phyloP scores from a whole-genome alignment of 2,888 invertebrate species.

The Megalurothrips usitatus region DNA sequence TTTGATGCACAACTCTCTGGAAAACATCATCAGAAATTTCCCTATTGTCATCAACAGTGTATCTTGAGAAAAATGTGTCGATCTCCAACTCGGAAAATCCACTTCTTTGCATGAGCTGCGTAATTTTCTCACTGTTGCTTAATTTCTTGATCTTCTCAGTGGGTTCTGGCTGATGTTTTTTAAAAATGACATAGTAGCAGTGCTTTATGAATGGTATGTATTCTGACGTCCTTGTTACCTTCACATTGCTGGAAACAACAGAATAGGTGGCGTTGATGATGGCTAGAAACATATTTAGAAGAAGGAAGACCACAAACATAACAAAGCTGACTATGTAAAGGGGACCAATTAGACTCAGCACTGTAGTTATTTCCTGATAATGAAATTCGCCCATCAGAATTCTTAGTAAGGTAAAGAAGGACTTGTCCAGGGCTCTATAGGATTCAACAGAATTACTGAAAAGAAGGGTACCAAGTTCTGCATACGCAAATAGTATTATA shows the following conservation, averaged over 20 bases:
- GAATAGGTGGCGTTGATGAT: slow-evolving; percentile 6
- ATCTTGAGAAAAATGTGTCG: neutral
- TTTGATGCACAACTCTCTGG: slow-evolving; percentile 4
- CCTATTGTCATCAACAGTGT: neutral
- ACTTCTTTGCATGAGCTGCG: neutral
- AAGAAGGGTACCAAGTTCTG: neutral
- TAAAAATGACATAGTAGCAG: neutral
- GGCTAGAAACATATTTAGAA: neutral
- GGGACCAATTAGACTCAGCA: neutral
- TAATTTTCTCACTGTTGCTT: neutral
- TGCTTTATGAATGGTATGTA: neutral
- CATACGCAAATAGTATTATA: slow-evolving; percentile 10
- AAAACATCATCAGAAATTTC: neutral
- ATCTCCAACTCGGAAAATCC: slow-evolving; percentile 8
- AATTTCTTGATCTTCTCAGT: neutral
- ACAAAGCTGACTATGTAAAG: slow-evolving; percentile 12
- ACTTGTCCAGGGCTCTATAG: neutral
- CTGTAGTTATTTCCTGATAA: slow-evolving; percentile 3
- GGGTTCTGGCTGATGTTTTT: neutral
- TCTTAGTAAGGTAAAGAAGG: neutral
- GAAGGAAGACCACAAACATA: neutral
- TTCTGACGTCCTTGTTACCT: slow-evolving; percentile 1
- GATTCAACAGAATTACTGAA: neutral
- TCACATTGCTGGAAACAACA: slow-evolving; percentile 11
- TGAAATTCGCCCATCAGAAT: slow-evolving; percentile 18